Conservation (phyloP, 2,113 vertebrate species). For the Tyrannus savana region DNA sequence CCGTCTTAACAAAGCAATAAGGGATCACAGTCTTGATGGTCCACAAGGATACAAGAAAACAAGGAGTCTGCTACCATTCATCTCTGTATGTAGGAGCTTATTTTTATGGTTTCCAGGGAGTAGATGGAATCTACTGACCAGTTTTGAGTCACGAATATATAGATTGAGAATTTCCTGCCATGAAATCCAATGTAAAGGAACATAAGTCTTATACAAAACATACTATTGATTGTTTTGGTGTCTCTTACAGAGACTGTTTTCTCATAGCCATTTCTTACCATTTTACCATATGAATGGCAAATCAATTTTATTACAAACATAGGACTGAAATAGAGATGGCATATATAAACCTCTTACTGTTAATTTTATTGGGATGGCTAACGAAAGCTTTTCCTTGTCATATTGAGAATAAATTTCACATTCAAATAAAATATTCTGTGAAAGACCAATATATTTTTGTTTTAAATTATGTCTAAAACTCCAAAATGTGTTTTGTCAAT, state of each 20-base stretch:
- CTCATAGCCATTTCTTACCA: neutral
- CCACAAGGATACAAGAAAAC: neutral
- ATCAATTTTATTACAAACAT: neutral
- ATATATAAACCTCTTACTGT: neutral
- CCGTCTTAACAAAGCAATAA: neutral
- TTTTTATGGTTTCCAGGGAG: neutral
- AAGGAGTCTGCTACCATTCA: neutral
- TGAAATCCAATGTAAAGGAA: neutral
- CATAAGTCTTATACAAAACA: neutral
- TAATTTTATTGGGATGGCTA: neutral
- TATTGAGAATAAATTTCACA: neutral
- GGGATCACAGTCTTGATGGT: neutral
- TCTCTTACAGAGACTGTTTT: neutral
- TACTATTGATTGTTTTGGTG: neutral
- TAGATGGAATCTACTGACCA: neutral
- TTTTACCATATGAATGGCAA: neutral
- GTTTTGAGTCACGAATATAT: neutral
- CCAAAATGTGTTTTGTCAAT: neutral
- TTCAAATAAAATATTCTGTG: neutral
- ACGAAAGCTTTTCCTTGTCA: neutral
- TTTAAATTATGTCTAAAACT: neutral
- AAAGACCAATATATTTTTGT: neutral
- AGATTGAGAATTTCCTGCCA: neutral
- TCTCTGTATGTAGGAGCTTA: neutral
- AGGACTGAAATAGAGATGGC: neutral